Conservation (phyloP, 2,888 invertebrate species). For the Temnothorax unifasciatus region DNA sequence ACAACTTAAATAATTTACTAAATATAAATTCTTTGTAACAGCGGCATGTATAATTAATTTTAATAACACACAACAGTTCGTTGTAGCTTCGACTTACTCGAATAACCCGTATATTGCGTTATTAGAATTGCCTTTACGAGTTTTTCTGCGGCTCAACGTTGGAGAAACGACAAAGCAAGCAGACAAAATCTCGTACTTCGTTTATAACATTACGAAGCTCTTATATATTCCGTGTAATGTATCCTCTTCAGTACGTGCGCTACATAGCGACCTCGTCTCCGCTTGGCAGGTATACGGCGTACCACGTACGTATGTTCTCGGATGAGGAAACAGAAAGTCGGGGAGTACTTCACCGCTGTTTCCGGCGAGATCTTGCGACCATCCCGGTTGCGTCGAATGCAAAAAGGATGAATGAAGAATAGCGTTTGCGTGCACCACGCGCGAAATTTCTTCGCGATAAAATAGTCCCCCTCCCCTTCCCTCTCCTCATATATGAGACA, state of each 20-base stretch:
- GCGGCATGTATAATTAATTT: not conserved
- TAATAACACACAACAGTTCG: not conserved
- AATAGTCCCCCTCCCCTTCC: not conserved
- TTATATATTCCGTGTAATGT: conserved; percentile 50
- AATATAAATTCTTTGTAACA: not conserved
- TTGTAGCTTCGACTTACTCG: not conserved
- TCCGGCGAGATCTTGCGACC: conserved; percentile 57
- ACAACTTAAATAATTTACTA: not conserved
- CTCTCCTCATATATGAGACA: conserved; percentile 16
- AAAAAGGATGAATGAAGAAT: conserved; percentile 73
- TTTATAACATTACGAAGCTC: conserved; percentile 37
- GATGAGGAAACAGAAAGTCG: conserved; percentile 74
- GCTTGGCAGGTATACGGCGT: conserved; percentile 17
- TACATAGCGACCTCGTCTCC: conserved; percentile 23
- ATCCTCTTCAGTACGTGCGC: conserved; percentile 31
- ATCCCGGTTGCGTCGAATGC: conserved; percentile 64
- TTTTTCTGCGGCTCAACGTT: not conserved
- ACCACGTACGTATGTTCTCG: conserved; percentile 43
- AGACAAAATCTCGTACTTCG: conserved; percentile 41
- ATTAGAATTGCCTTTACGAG: not conserved
- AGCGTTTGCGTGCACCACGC: conserved; percentile 68
- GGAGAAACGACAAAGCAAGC: conserved; percentile 12
- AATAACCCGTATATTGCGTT: not conserved
- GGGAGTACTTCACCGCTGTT: conserved; percentile 70
- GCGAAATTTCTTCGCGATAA: conserved; percentile 66